phyloP scores from a whole-genome alignment of 1,140 invertebrate genomes.

The Aplysia californica region DNA sequence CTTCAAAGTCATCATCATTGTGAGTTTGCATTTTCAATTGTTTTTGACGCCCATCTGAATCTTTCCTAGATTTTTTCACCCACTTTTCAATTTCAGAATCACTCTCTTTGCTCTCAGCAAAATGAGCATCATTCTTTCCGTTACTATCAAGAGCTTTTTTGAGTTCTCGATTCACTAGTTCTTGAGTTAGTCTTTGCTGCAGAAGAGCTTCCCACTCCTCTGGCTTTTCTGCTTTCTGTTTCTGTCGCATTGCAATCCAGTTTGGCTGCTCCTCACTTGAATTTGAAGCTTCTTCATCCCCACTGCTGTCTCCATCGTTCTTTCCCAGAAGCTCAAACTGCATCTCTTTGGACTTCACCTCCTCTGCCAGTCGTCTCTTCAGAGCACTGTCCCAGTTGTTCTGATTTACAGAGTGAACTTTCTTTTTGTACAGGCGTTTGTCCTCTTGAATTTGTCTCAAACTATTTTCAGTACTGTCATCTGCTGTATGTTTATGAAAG shows the following conservation, averaged over 20 bases:
- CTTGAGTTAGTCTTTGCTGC: slow-evolving; percentile 27
- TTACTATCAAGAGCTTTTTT: no score
- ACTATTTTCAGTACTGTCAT: no score
- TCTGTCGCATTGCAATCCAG: slow-evolving; percentile 31
- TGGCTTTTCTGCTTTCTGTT: slow-evolving; percentile 21
- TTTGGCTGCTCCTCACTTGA: slow-evolving; percentile 25
- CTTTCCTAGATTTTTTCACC: background rate
- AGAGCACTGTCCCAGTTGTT: slow-evolving; percentile 52
- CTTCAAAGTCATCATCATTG: background rate
- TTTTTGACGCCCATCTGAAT: no score
- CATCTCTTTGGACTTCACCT: slow-evolving; percentile 57
- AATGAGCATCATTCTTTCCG: no score
- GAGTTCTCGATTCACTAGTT: slow-evolving; percentile 13
- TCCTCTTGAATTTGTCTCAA: no score
- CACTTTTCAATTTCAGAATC: background rate
- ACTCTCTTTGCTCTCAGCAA: background rate
- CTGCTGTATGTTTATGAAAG: no score
- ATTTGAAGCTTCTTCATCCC: no score
- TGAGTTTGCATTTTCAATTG: no score
- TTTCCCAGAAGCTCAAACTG: slow-evolving; percentile 13
- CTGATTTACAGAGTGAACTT: slow-evolving; percentile 3
- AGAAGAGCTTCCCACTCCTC: background rate
- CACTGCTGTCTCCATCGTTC: no score
- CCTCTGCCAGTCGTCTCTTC: slow-evolving; percentile 53
- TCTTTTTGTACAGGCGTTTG: slow-evolving; percentile 35